Evolutionary conservation across 2,113 vertebrate genomes (phyloP).

Genomic region (Tragelaphus buxtoni): DNA sequence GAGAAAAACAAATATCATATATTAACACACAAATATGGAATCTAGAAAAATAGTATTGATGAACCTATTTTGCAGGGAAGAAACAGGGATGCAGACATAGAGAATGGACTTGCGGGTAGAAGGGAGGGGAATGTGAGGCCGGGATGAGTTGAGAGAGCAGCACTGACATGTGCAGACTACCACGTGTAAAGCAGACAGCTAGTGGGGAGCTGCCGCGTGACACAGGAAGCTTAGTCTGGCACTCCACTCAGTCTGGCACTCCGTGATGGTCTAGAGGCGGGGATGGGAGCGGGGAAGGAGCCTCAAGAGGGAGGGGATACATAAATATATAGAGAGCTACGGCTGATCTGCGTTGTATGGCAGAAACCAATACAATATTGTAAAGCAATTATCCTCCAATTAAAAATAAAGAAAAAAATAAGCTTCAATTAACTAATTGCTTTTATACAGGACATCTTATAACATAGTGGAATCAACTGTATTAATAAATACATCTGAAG

Average conservation of each 20-base stretch:
- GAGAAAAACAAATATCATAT: neutral
- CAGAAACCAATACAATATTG: neutral
- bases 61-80: neutral
- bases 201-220: fast-evolving
- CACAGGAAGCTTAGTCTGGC: neutral
- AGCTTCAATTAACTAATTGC: neutral
- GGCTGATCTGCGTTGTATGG: neutral
- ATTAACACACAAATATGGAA: neutral
- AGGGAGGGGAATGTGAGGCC: neutral
- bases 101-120: neutral
- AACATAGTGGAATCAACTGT: neutral
- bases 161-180: neutral
- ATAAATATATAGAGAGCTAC: neutral
- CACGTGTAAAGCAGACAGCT: neutral
- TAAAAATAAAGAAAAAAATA: neutral
- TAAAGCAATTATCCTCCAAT: neutral
- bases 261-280: neutral
- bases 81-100: neutral
- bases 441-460: neutral
- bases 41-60: neutral
- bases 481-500: neutral
- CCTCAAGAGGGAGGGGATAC: neutral
- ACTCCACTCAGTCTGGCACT: too few species aligned
- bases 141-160: too few species aligned
- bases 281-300: neutral